These are phyloP conservation scores for Leptinotarsa undecemlineata DNA, from an alignment of 1,140 invertebrate species.

Conservation along the genomic window DNA sequence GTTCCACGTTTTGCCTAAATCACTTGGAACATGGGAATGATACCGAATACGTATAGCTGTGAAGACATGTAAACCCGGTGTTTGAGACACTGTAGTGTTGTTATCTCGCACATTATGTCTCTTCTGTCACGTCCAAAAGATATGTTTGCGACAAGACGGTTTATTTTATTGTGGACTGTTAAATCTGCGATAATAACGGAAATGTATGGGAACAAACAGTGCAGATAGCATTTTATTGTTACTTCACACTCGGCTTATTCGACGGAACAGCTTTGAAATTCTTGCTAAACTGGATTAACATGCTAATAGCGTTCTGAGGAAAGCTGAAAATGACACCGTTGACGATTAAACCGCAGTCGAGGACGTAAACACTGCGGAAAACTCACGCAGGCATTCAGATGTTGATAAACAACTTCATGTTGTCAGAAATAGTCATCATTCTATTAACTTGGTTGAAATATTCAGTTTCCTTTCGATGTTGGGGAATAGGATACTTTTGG, in stretches of 20 bases:
- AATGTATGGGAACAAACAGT: constrained; percentile 33
- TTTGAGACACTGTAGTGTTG: constrained; percentile 39
- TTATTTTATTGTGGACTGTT: constrained; percentile 38
- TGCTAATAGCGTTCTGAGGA: background rate
- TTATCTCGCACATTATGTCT: constrained; percentile 43
- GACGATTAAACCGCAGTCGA: no score
- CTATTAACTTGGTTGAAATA: no score
- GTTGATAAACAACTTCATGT: no score
- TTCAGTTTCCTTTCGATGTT: no score
- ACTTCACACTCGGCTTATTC: constrained; percentile 29
- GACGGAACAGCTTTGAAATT: constrained; percentile 3
- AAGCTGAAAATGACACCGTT: background rate
- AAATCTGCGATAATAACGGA: constrained; percentile 37
- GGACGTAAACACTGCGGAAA: no score
- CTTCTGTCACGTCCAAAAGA: constrained; percentile 40
- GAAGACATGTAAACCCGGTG: constrained; percentile 40
- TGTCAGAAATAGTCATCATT: no score
- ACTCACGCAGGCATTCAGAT: no score
- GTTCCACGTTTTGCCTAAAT: background rate
- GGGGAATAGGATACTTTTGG: no score
- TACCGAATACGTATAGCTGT: constrained; percentile 21
- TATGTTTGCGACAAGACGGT: constrained; percentile 36
- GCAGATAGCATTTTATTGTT: constrained; percentile 36
- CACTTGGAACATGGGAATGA: constrained; percentile 11
- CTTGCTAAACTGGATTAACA: background rate